A percentile compares a stretch with the other conserved stretches of the same genome.
Evolutionary conservation across 2,113 vertebrate species (phyloP).

Genomic region (Brienomyrus longianalis): DNA sequence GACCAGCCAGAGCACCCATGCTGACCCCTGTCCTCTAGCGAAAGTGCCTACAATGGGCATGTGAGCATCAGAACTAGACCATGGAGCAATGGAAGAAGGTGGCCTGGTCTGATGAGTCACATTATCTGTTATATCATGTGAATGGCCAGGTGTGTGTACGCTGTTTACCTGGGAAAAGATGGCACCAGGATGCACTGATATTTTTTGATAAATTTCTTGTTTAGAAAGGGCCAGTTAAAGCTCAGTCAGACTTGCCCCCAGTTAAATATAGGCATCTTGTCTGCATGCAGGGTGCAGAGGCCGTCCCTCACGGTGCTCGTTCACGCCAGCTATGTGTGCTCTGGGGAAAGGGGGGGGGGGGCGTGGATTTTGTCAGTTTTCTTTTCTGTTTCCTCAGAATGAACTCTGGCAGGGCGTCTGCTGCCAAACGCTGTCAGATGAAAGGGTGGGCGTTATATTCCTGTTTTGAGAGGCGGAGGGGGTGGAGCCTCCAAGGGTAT

Average conservation of each 20-base stretch:
- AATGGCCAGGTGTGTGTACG: neutral
- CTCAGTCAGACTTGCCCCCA: too few species aligned
- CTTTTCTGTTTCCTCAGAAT: neutral
- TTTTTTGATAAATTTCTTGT: neutral
- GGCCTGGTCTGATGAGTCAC: neutral
- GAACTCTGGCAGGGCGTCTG: neutral
- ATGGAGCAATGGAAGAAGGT: neutral
- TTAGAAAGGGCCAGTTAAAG: neutral
- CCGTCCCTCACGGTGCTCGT: neutral
- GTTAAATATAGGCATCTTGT: neutral
- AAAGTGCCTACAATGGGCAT: neutral
- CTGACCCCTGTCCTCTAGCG: neutral
- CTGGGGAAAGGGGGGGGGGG: too few species aligned
- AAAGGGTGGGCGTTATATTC: slow-evolving; percentile 20
- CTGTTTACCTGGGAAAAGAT: neutral
- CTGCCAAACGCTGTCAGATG: neutral
- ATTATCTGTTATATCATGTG: neutral
- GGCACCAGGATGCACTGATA: neutral
- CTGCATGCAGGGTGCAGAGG: neutral
- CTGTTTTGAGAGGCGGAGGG: neutral
- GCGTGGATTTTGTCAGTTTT: neutral
- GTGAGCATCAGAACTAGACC: neutral
- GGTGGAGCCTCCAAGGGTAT: neutral
- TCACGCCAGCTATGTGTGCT: too few species aligned
- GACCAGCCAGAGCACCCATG: rapidly evolving